Evolutionary conservation across 2,888 invertebrate genomes (phyloP).

Genomic region (Meteorus colon): DNA sequence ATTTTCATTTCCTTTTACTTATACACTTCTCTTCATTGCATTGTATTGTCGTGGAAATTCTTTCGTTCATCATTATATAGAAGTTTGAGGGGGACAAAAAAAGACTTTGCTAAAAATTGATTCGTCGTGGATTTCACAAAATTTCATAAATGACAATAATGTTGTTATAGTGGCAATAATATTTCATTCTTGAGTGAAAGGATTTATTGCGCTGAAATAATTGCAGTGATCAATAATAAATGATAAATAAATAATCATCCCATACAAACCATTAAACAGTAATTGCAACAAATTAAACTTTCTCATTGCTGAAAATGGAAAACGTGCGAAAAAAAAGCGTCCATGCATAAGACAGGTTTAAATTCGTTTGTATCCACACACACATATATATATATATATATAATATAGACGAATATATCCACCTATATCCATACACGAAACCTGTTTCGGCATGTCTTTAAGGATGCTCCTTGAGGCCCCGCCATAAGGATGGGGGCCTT

Average conservation of each 20-base stretch:
- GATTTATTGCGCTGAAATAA: too few relatives aligned
- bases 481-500: conserved; percentile 26
- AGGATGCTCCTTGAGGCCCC: conserved; percentile 38
- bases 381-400: background rate
- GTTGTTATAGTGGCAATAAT: too few relatives aligned
- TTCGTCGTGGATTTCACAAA: background rate
- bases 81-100: background rate
- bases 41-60: conserved; percentile 7
- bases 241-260: too few relatives aligned
- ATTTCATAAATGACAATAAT: too few relatives aligned
- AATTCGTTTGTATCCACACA: background rate
- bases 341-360: background rate
- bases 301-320: background rate
- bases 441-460: conserved; percentile 39
- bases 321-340: background rate
- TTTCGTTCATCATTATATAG: background rate
- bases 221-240: too few relatives aligned
- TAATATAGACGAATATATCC: conserved; percentile 1
- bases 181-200: too few relatives aligned
- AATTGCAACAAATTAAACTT: too few relatives aligned
- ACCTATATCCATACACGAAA: conserved; percentile 47
- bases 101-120: background rate
- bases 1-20: conserved; percentile 31
- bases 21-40: conserved; percentile 43
- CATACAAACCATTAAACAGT: too few relatives aligned